Evolutionary conservation across 2,113 vertebrate species (phyloP).

Genomic region (Vireo altiloquus): DNA sequence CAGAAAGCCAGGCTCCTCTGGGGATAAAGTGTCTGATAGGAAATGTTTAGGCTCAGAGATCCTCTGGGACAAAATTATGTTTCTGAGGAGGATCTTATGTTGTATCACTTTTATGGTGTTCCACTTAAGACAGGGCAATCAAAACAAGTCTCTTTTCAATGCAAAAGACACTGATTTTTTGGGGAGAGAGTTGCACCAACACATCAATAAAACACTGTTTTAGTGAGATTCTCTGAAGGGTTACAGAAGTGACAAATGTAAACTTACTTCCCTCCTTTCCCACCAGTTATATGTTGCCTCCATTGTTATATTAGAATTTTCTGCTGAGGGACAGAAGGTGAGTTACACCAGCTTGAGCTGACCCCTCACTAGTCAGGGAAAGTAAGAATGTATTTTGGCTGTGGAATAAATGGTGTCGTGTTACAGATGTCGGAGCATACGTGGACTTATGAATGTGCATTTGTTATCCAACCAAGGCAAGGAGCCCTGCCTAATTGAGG

Average conservation of each 20-base stretch:
- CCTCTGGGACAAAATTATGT: not conserved
- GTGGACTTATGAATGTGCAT: not conserved
- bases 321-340: not conserved
- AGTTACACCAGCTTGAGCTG: not conserved
- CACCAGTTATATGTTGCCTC: not conserved
- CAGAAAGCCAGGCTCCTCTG: constrained; percentile 7
- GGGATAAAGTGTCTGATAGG: not conserved
- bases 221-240: not conserved
- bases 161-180: not conserved
- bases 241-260: not conserved
- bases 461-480: not conserved
- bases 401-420: not conserved
- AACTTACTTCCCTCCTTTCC: not conserved
- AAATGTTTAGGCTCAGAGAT: not conserved
- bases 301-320: not conserved
- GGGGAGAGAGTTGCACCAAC: not conserved
- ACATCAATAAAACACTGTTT: not conserved
- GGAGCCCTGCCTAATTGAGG: not conserved
- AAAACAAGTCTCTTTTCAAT: not conserved
- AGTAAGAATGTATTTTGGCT: not conserved
- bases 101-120: not conserved
- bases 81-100: not conserved
- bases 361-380: not conserved
- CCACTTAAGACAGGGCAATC: not conserved
- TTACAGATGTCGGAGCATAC: not conserved